phyloP scores from a whole-genome alignment of 2,113 vertebrate genomes.

The Aspiorhynchus laticeps region DNA sequence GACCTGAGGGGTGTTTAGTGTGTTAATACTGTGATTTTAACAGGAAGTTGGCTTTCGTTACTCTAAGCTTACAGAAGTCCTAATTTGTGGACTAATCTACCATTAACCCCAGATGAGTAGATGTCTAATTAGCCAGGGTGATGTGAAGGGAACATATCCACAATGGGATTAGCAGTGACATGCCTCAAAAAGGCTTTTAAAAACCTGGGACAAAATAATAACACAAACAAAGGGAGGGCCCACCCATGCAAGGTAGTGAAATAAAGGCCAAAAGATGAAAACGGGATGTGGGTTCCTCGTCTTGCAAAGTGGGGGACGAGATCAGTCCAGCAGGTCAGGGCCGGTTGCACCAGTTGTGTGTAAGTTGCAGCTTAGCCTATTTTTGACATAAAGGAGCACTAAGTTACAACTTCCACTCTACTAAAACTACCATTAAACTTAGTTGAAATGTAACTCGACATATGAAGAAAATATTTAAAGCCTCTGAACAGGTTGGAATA shows the following conservation, averaged over 20 bases:
- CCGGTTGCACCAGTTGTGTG: background rate
- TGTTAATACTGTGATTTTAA: conserved; percentile 23
- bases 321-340: background rate
- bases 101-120: conserved; percentile 64
- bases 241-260: background rate
- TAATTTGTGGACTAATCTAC: conserved; percentile 59
- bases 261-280: background rate
- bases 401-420: too few species aligned
- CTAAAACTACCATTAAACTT: too few species aligned
- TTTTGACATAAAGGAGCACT: too few species aligned
- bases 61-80: conserved; percentile 47
- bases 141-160: conserved; percentile 10
- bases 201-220: conserved; percentile 18
- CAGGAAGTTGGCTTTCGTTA: background rate
- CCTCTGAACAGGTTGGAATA: too few species aligned
- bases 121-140: conserved; percentile 54
- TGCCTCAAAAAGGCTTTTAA: conserved; percentile 3
- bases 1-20: conserved; percentile 4
- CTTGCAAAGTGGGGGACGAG: too few species aligned
- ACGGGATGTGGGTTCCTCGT: background rate
- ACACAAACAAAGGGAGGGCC: background rate
- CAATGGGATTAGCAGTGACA: conserved; percentile 31
- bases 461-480: too few species aligned
- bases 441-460: too few species aligned
- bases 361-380: background rate